Evolutionary conservation across 2,113 vertebrate species (phyloP), one percentile per base, ranked within the genome.

Genomic region (Tenebrosternarchus preto): DNA sequence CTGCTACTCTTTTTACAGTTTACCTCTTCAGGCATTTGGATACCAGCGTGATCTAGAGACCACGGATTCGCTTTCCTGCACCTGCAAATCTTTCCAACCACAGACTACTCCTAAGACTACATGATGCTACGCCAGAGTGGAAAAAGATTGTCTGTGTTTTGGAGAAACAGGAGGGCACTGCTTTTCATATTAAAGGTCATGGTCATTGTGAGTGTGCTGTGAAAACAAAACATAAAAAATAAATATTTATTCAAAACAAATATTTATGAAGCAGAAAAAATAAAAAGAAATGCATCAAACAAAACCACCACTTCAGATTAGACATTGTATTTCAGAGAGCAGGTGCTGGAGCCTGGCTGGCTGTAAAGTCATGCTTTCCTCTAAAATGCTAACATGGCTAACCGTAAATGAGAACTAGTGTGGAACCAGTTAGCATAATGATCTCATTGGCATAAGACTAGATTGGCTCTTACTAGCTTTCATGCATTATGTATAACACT

Each of bases 201-300:
- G 64, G 64, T 39, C 33, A 12, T 22, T 4, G 60, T 53, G 25
- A 22, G 19, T 31, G 50, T 77, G 60, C 43, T 22, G 43, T 24
- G 46, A 31, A 67, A 67, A 67, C 20, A 67, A 8, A n/a, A n/a
- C n/a, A n/a, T n/a, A 67, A 50, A 55, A 50, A 68, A 25, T n/a
- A 36, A 77, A 77, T 77, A 56, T 77, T 77, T 77, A 77, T 36
- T 20, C 22, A 2, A 36, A 55, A 3, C 5, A 36, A 68, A 68
- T 77, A 68, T 68, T 66, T 36, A 68, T 24, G 15, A 56, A 33
- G 25, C 46, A 12, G 75, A 27, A 67, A 24, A 12, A 31, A 2
- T 5, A 67, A 36, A 67, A 36, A 5, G 1, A 66, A 19, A 55
- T 7, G 5, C 11, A 29, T 17, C 61, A 64, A 53, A 63, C 25